Evolutionary conservation across 1,140 invertebrate species (phyloP), one percentile per base, ranked within the genome.

Genomic region (Meloidogyne exigua): DNA sequence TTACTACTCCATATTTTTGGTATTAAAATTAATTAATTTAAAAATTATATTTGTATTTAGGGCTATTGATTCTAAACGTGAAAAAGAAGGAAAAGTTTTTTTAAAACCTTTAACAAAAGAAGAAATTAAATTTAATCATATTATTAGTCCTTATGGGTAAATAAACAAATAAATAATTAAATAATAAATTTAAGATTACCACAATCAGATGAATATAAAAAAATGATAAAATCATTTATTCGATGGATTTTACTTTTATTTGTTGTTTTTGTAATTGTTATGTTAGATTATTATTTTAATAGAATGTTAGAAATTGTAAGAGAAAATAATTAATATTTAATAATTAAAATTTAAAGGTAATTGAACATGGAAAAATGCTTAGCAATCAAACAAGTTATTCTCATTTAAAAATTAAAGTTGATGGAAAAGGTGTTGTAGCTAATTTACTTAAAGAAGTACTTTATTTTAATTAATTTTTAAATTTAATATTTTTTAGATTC

Each of bases 1-100:
- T 77, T 66, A 23, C 39, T 25, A 77, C 76, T 13, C 36, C 69
- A 32, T 77, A 77, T 65, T 77, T 77, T 28, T 72, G 70, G 68
- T 77, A 11, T 2, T n/a, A n/a, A 7, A n/a, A n/a, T 57, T 21
- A n/a, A n/a, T 32, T 66, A 36, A 73, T 25, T 15, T 26, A 25
- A 23, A 64, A 21, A 25, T 12, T 62, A 25, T 18, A 25, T 65
- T 66, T 25, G 26, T 13, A 64, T 69, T 36, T n/a, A 73, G 72
- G 72, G 57, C 21, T 21, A 77, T 77, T 18, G 76, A 77, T 65
- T 39, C 44, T 36, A 74, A 77, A 64, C 28, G 76, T 1, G n/a
- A 65, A 39, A 21, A 26, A 15, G 36, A 32, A 25, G 68, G 69
- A 23, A 23, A 77, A 77, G 32, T 66, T 39, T 77, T 44, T 32